These are phyloP conservation scores for Istiophorus platypterus DNA, from an alignment of 2,113 vertebrate genomes.

Conservation along the genomic window DNA sequence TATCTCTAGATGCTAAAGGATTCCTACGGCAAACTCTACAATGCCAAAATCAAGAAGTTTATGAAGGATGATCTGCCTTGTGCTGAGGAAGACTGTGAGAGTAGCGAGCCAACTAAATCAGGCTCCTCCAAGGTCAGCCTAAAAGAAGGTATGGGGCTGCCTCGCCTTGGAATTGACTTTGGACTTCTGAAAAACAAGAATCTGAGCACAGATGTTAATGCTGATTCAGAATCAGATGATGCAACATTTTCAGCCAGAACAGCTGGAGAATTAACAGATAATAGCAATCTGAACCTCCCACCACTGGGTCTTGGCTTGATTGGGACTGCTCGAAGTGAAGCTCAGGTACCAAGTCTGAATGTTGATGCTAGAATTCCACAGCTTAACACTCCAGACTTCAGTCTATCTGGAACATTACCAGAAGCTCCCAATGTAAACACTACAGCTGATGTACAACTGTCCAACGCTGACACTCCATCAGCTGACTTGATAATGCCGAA, in stretches of 20 bases:
- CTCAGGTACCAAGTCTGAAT: constrained; percentile 33
- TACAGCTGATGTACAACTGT: constrained; percentile 21
- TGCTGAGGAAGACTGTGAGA: not conserved
- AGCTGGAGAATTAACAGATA: constrained; percentile 27
- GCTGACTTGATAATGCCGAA: constrained; percentile 16
- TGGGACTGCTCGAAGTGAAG: constrained; percentile 9
- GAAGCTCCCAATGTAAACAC: constrained; percentile 16
- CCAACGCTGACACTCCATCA: constrained; percentile 28
- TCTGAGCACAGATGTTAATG: constrained; percentile 4
- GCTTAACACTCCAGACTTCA: constrained; percentile 14
- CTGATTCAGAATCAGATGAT: constrained; percentile 16
- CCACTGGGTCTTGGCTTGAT: constrained; percentile 36
- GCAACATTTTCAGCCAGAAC: not conserved
- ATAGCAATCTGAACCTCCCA: constrained; percentile 72
- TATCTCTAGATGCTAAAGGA: constrained; percentile 79
- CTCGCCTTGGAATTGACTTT: constrained; percentile 78
- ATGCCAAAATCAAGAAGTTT: constrained; percentile 82
- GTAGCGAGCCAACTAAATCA: constrained; percentile 12
- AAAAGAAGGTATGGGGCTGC: constrained; percentile 50
- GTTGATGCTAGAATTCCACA: constrained; percentile 15
- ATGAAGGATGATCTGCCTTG: constrained; percentile 58
- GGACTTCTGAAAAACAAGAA: constrained; percentile 62
- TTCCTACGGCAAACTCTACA: constrained; percentile 84
- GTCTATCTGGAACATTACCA: constrained; percentile 31
- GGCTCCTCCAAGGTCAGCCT: constrained; percentile 34